Conservation (phyloP, 1,140 invertebrate genomes). For the Calephelis nemesis region DNA sequence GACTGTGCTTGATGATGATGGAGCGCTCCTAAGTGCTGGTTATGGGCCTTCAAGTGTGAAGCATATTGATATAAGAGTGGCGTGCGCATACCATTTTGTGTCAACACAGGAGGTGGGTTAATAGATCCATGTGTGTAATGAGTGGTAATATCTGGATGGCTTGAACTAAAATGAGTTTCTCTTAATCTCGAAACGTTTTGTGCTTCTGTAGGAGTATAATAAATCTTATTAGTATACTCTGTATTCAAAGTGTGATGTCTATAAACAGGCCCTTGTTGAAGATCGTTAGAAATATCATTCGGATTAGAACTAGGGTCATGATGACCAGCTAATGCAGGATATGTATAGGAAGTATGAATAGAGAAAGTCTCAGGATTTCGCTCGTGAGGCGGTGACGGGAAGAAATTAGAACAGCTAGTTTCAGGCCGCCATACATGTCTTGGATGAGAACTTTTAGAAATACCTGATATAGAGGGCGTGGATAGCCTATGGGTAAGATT, state of each 20-base stretch:
- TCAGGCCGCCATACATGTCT: slow-evolving; percentile 62
- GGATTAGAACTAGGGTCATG: slow-evolving; percentile 39
- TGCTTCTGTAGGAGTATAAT: slow-evolving; percentile 59
- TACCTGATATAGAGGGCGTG: slow-evolving; percentile 70
- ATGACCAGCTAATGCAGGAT: slow-evolving; percentile 59
- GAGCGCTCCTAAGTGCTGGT: slow-evolving; percentile 65
- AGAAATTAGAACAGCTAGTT: slow-evolving; percentile 68
- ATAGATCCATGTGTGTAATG: slow-evolving; percentile 58
- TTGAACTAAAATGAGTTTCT: slow-evolving; percentile 77
- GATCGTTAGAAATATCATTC: slow-evolving; percentile 54
- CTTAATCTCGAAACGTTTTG: slow-evolving; percentile 64
- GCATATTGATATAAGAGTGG: slow-evolving; percentile 75
- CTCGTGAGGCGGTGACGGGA: slow-evolving; percentile 67
- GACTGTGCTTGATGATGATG: slow-evolving; percentile 53
- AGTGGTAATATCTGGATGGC: slow-evolving; percentile 74
- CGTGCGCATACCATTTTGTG: slow-evolving; percentile 54
- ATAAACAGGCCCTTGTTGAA: slow-evolving; percentile 54
- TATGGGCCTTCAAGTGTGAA: slow-evolving; percentile 72
- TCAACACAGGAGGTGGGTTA: slow-evolving; percentile 41
- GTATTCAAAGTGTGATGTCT: slow-evolving; percentile 71
- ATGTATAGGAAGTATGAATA: slow-evolving; percentile 69
- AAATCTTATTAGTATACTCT: slow-evolving; percentile 71
- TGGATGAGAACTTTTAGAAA: slow-evolving; percentile 56
- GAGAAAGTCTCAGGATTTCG: slow-evolving; percentile 67
- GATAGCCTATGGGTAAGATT: slow-evolving; percentile 64